Base-by-base conservation (phyloP, 2,797 vertebrate species). In the Cichlasoma orientale region DNA sequence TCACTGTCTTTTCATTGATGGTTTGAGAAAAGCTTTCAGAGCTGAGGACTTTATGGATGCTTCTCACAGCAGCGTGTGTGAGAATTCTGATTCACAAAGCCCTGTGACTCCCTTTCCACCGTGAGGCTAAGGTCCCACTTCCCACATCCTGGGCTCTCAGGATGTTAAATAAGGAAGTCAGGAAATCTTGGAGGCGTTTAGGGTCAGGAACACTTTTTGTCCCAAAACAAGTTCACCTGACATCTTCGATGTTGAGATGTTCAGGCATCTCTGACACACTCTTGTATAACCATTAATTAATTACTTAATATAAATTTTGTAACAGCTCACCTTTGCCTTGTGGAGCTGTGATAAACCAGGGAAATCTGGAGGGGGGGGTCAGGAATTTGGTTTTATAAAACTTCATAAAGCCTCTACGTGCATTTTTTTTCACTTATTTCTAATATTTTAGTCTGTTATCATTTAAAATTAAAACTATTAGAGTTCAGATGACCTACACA, bases 151-250 rank as follows among this genome's bases (percentile, higher is more conserved):
- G 31, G 18, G 19, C 54, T 66, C 63, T 57, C n/a, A 31, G 69
- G 59, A 33, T 33, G 31, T 33, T 7, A 33, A 33, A 33, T 33
- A 33, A 33, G 31, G 31, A 33, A 33, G 31, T 75, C 52, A 27
- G 44, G 38, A 78, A 31, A 77, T 41, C n/a, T 11, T 7, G 14
- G 52, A 63, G 66, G 41, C 0, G 54, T 47, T 54, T n/a, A 69
- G 55, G 77, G 74, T 80, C 80, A 59, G 33, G 59, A 66, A 63
- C 29, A 5, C 27, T 57, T 36, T 36, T 79, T 53, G 8, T 81
- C 82, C 86, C 86, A 87, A 84, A 89, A 88, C 81, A 81, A 47
- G 54, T 63, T 61, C 6, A 16, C 63, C 71, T 44, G 79, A 79
- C 74, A 78, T 72, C 72, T 58, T 63, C 56, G 82, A 77, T 86